phyloP scores from a whole-genome alignment of 2,888 invertebrate species.

The Oscheius onirici region DNA sequence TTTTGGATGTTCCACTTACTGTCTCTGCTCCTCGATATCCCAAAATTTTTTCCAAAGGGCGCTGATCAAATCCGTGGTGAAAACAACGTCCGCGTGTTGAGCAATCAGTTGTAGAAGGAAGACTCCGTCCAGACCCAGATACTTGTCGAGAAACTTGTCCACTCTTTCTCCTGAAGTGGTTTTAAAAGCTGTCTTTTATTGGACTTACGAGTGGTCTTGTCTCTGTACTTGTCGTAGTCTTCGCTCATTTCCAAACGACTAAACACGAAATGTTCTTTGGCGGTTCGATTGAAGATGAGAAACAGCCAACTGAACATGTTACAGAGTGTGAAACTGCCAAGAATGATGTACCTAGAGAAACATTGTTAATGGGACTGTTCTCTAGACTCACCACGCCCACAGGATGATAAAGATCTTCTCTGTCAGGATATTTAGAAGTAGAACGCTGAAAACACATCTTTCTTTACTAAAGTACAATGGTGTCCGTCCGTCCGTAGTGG shows the following conservation, averaged over 20 bases:
- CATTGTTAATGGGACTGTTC: neutral
- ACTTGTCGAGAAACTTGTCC: constrained; percentile 59
- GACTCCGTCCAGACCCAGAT: constrained; percentile 67
- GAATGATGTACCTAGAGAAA: constrained; percentile 62
- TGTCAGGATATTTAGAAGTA: constrained; percentile 68
- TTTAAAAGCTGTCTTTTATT: neutral
- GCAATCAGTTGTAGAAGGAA: constrained; percentile 66
- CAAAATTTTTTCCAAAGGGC: constrained; percentile 61
- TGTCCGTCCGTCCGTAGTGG: no score
- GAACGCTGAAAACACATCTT: constrained; percentile 35
- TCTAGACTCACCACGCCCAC: constrained; percentile 55
- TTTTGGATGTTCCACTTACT: constrained; percentile 37
- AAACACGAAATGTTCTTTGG: constrained; percentile 65
- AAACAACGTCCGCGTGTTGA: constrained; percentile 69
- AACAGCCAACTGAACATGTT: constrained; percentile 66
- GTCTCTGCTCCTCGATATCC: constrained; percentile 63
- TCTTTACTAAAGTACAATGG: no score
- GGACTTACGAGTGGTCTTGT: constrained; percentile 7
- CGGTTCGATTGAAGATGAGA: constrained; percentile 58
- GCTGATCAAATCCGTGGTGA: constrained; percentile 59
- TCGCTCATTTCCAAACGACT: constrained; percentile 70
- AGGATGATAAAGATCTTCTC: constrained; percentile 66
- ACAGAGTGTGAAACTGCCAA: constrained; percentile 58
- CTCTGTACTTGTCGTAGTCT: constrained; percentile 50
- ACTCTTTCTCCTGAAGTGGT: constrained; percentile 54